phyloP scores from a whole-genome alignment of 2,888 invertebrate genomes.

The Macrophya annulata region DNA sequence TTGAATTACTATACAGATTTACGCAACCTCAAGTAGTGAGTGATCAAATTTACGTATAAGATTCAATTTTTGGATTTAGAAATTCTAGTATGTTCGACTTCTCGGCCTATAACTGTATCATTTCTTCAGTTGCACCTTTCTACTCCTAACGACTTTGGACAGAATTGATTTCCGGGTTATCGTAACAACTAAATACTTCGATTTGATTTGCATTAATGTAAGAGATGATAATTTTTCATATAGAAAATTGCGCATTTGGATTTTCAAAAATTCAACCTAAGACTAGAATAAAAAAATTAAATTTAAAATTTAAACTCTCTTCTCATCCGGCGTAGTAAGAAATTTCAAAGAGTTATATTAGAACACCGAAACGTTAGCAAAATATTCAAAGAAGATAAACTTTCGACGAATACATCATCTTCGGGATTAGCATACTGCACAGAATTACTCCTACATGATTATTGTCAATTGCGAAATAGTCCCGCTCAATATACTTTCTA shows the following conservation, averaged over 20 bases:
- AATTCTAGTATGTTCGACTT: conserved; percentile 10
- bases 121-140: background rate
- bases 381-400: background rate
- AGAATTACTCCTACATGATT: background rate
- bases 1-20: too few species aligned
- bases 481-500: conserved; percentile 11
- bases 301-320: background rate
- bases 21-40: background rate
- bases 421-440: conserved; percentile 2
- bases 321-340: background rate
- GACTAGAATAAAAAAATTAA: background rate
- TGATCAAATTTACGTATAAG: background rate
- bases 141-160: background rate
- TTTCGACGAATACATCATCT: conserved; percentile 9
- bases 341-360: background rate
- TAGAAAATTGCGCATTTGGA: background rate
- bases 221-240: background rate
- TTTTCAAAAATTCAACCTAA: background rate
- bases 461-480: background rate
- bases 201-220: background rate
- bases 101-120: background rate
- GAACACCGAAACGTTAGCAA: background rate
- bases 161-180: conserved; percentile 1
- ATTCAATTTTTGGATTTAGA: conserved; percentile 11
- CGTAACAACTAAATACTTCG: background rate